Evolutionary conservation across 2,113 vertebrate genomes (phyloP), one percentile per base, ranked within the genome.

Genomic region (Rutilus rutilus): DNA sequence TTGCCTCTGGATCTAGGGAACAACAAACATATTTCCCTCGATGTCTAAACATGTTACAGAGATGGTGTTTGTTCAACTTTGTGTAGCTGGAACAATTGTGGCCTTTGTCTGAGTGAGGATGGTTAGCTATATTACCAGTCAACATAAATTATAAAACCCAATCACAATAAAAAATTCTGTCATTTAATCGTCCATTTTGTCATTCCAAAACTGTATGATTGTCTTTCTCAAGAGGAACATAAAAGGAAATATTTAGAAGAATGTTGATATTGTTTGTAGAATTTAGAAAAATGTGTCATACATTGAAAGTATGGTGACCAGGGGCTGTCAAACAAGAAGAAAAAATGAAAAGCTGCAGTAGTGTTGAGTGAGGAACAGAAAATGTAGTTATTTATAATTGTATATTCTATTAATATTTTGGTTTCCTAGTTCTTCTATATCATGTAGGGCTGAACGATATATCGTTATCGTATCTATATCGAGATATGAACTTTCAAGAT

Each of bases 11-110:
- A 87, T 71, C 54, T 71, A 14, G 81, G 52, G 81, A 83, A 69
- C 73, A 78, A 59, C 60, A 78, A 83, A 83, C 77, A 86, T 79
- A 78, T 83, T 87, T 78, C 80, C 80, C 71, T 67, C 50, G 80
- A 78, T 83, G 86, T 83, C 73, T 77, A 83, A 81, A 59, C 74
- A 83, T 69, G 42, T 57, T 45, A 39, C 74, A 1, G 12, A 87
- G 36, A 50, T 67, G 60, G 15, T 83, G 36, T 83, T 83, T 83
- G 86, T 73, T 83, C 50, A 57, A 83, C 81, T 83, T 73, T 3
- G 79, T 45, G 21, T 50, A 12, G 25, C 19, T 50, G 17, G 65
- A 83, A 73, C 65, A 83, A 57, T 50, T 57, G 11, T 19, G 21
- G 47, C 33, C 6, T 42, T 17, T 69, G 45, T 5, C 42, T 83